Base-by-base conservation (phyloP, 2,888 invertebrate species). In the Macaria liturata region DNA sequence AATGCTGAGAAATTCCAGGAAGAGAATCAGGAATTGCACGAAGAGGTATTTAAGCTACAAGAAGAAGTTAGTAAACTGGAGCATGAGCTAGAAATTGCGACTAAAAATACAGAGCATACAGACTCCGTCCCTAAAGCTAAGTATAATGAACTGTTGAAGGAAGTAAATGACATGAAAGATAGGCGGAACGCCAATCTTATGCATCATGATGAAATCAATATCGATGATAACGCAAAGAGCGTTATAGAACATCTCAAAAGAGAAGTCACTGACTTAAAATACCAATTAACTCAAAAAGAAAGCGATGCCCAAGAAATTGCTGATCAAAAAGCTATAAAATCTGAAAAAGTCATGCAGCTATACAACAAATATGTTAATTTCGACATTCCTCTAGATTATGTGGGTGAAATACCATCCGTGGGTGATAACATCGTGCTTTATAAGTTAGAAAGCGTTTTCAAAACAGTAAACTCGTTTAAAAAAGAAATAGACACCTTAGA, bases 401-500 rank as follows among this genome's bases (percentile, higher is more conserved):
- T 90, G 0, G 90, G 91, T 5, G 89, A 90, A 78, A 90, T 89
- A 55, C 86, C 91, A 30, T 78, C 87, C 9, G 75, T 82, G 4
- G 78, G 81, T 48, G 88, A 88, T 62, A 88, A 84, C 62, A 72
- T 84, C 57, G 76, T 86, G 1, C 64, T 88, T 32, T 83, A 78
- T 59, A 92, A 93, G 82, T 75, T 93, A 51, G 93, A 93, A 80
- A 86, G 84, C 64, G 87, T 83, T 45, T 92, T 94, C 58, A 94
- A 93, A 76, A 84, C 93, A 20, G 74, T 95, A 0, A 84, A 91
- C 61, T 93, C 94, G 9, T 93, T 93, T 60, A 93, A 94, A 79
- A 92, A 88, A 72, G 93, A 94, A 71, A 88, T 93, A n/a, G 94
- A 94, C 63, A 68, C 75, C 3, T 79, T 94, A 49, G 93, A 94